Percentiles rank a stretch among this genome's conserved stretches.
phyloP scores from a whole-genome alignment of 2,888 invertebrate species.

The Trachelus tabidus region DNA sequence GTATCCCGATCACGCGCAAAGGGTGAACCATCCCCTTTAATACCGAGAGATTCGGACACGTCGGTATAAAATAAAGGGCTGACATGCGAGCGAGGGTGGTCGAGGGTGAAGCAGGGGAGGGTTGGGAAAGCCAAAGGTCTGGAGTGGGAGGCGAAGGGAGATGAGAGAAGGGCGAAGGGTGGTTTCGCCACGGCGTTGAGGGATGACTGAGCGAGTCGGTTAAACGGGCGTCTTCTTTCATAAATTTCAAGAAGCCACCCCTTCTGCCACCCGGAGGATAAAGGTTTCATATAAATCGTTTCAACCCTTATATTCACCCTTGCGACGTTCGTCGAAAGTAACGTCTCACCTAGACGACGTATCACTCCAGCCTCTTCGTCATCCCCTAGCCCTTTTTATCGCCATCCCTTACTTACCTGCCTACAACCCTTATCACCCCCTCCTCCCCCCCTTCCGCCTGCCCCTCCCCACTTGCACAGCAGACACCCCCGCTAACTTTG shows the following conservation, averaged over 20 bases:
- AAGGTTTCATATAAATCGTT: constrained; percentile 65
- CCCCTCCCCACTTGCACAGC: background rate
- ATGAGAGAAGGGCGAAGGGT: background rate
- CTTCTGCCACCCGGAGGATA: constrained; percentile 41
- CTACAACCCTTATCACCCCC: too few relatives aligned
- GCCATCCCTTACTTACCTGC: constrained; percentile 14
- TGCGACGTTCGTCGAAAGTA: constrained; percentile 51
- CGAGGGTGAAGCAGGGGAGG: constrained; percentile 6
- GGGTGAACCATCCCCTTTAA: constrained; percentile 62
- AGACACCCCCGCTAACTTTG: background rate
- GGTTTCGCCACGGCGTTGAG: constrained; percentile 3
- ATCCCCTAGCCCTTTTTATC: background rate
- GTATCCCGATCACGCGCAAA: constrained; percentile 63
- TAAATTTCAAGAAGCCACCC: constrained; percentile 58
- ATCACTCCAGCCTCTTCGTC: too few relatives aligned
- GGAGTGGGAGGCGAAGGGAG: constrained; percentile 23
- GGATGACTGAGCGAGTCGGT: constrained; percentile 61
- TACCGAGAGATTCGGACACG: constrained; percentile 47
- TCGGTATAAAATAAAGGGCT: constrained; percentile 61
- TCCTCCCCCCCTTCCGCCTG: background rate
- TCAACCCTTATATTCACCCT: constrained; percentile 57
- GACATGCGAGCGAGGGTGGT: constrained; percentile 13
- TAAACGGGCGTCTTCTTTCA: constrained; percentile 65
- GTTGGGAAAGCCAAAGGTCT: constrained; percentile 12
- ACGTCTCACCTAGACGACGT: constrained; percentile 10